Conservation (phyloP, 2,888 invertebrate genomes). For the Spisula subtruncata region DNA sequence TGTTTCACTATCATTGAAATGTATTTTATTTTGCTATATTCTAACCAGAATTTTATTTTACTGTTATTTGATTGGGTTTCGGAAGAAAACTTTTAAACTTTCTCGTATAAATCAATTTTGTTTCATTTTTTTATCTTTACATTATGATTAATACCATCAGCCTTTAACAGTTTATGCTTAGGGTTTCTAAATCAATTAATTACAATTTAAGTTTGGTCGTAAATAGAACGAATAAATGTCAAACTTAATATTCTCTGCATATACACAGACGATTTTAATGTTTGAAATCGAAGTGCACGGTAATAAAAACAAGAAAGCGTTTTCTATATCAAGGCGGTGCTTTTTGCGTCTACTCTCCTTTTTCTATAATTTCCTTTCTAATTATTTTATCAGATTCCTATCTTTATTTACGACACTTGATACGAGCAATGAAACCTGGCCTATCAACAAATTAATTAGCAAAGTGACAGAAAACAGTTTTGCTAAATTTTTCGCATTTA, state of each 20-base stretch:
- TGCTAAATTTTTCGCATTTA: conserved; percentile 33
- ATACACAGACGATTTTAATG: conserved; percentile 7
- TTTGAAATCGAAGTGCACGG: not conserved
- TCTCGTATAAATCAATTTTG: not conserved
- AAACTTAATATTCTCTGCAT: not conserved
- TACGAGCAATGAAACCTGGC: not conserved
- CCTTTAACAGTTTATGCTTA: not conserved
- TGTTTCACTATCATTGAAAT: too few relatives aligned
- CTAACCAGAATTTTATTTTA: too few relatives aligned
- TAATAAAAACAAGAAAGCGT: conserved; percentile 1
- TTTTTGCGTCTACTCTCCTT: not conserved
- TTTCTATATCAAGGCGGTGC: not conserved
- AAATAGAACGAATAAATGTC: not conserved
- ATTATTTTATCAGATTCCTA: conserved; percentile 1
- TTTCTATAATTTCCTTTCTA: not conserved
- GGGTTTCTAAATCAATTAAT: conserved; percentile 22
- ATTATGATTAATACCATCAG: not conserved
- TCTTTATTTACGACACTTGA: conserved; percentile 5
- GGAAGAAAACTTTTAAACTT: too few relatives aligned
- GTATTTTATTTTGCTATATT: too few relatives aligned
- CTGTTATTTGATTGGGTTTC: too few relatives aligned
- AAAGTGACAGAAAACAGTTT: conserved; percentile 27
- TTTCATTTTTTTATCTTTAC: not conserved
- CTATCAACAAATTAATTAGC: conserved; percentile 30
- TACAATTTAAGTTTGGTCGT: not conserved